Conservation (phyloP, 2,888 invertebrate genomes). For the Drosophila macrothrix region DNA sequence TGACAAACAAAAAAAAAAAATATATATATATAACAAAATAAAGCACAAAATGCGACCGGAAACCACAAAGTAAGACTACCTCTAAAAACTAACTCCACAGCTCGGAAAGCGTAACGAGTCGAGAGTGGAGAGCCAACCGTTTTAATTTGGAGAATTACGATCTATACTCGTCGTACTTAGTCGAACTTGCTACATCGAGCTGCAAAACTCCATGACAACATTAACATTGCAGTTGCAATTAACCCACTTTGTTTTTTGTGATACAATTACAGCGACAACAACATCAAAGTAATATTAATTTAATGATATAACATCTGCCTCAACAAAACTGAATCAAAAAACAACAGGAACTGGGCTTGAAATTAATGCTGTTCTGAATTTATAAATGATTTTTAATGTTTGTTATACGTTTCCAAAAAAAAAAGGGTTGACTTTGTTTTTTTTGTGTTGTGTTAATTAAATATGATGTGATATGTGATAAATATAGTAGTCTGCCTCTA, state of each 20-base stretch:
- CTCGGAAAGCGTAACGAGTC: slow-evolving; percentile 69
- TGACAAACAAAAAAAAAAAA: slow-evolving; percentile 28
- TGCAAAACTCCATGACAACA: slow-evolving; percentile 51
- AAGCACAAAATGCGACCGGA: slow-evolving; percentile 66
- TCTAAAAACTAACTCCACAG: slow-evolving; percentile 14
- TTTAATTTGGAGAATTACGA: slow-evolving; percentile 65
- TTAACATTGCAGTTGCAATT: slow-evolving; percentile 63
- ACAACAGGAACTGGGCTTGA: slow-evolving; percentile 34
- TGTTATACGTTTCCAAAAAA: background rate
- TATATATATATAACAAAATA: slow-evolving; percentile 20
- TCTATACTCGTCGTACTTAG: slow-evolving; percentile 15
- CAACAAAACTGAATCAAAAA: slow-evolving; percentile 7
- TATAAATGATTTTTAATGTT: slow-evolving; percentile 16
- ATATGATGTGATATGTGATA: background rate
- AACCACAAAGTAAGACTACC: slow-evolving; percentile 48
- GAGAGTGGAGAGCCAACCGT: slow-evolving; percentile 42
- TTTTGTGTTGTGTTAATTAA: background rate
- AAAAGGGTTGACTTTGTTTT: background rate
- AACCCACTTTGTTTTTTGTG: slow-evolving; percentile 56
- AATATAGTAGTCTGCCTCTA: too few relatives aligned
- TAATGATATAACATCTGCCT: slow-evolving; percentile 1
- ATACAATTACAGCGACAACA: slow-evolving; percentile 1
- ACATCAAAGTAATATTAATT: slow-evolving; percentile 11
- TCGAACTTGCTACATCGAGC: slow-evolving; percentile 47
- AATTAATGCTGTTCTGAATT: slow-evolving; percentile 46